Base-by-base conservation (phyloP, 2,888 invertebrate species). In the Cabera pusaria region DNA sequence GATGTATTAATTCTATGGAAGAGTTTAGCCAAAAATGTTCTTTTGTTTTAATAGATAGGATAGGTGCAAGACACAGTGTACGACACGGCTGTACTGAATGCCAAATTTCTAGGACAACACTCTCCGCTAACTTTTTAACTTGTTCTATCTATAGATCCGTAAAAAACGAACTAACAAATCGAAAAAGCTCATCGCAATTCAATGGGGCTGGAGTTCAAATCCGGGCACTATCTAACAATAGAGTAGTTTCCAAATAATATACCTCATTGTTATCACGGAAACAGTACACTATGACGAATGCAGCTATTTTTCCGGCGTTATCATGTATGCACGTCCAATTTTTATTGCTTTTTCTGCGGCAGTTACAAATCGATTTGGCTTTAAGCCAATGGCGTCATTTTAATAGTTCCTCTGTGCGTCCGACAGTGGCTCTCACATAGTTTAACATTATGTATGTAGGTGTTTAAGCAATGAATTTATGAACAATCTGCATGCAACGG, bases 301-400 rank as follows among this genome's bases (percentile, higher is more conserved):
- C 76, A 74, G 68, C 72, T 73, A 80, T 82, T 78, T 80, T 75
- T 76, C 74, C 66, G 57, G 62, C 61, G 69, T 73, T 81, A 84
- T 82, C 80, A 73, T 72, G 73, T 73, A 77, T 77, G 75, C 78
- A 79, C 78, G 80, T 82, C 63, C 79, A 72, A 74, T 76, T 81
- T 84, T 85, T 83, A 85, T 82, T 83, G 81, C 83, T 75, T 81
- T 85, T 81, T 83, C 76, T 76, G 73, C 73, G 71, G 82, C 82
- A 79, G 83, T 82, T 81, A 80, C 83, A 79, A 84, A 85, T 84
- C 86, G 86, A 85, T 85, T 86, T 86, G 85, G 85, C 80, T 73
- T 72, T 56, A 72, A 67, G 83, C 86, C 85, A 86, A 81, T 76
- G 60, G 72, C 74, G 61, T 82, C 74, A 82, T 81, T 85, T 80